Base-by-base conservation (phyloP, 2,888 invertebrate species). In the Drosophila paracracens region DNA sequence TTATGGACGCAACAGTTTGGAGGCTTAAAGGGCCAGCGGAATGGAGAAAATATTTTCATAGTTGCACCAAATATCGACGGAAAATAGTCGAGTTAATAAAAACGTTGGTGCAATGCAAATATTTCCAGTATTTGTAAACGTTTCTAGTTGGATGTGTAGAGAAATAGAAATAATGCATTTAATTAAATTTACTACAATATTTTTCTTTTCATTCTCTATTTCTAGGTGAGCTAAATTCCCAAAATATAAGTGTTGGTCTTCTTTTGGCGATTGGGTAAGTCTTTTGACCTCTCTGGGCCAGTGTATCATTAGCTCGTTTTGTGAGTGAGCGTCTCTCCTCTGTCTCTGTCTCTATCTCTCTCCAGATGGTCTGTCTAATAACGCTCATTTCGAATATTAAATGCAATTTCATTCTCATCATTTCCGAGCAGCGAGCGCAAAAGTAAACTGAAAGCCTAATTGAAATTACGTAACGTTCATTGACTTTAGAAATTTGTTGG, bases 391-490 rank as follows among this genome's bases (percentile, higher is more conserved):
- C 27, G 53, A 65, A 81, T 81, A 81, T 82, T 77, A 79, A 87
- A 88, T 81, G 87, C 81, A 91, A 88, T 85, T 91, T 85, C 82
- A 83, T 88, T 85, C 82, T 71, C 86, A 85, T 88, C 74, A 76
- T 85, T 85, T 89, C 78, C 80, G 75, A 80, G 38, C 59, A 33
- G 27, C 62, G 31, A 66, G 4, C 58, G 31, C 31, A 36, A 43
- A 64, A 69, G 53, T 16, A 56, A 48, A 35, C 58, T 67, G 53
- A 76, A 82, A 79, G 76, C 69, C 79, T 83, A 91, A 89, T 91
- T 91, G 88, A 89, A 90, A 91, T 90, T 82, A 86, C 86, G 86
- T 67, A 87, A 87, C 87, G 89, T 89, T 91, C 89, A 89, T 91
- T 89, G 91, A 91, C 91, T 86, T 75, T 71, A 70, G 52, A 76